A percentile compares a stretch with the other conserved stretches of the same genome.
Conservation (phyloP, 2,797 vertebrate species). For the Etheostoma perlongum region DNA sequence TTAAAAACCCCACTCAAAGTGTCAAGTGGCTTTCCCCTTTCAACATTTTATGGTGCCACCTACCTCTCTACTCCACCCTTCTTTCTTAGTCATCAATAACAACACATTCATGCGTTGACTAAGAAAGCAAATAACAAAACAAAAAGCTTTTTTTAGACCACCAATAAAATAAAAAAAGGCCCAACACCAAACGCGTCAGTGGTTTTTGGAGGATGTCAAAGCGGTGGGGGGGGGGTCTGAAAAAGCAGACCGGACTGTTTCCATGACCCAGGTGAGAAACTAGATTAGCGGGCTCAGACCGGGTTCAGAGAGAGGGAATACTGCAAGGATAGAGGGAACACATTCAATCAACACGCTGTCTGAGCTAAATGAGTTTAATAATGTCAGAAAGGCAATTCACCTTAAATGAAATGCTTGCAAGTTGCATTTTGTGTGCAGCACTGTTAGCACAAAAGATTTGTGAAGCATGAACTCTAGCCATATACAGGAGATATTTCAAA, state of each 20-base stretch:
- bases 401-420: constrained; percentile 49
- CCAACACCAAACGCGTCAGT: constrained; percentile 31
- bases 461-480: constrained; percentile 27
- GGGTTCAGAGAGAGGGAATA: constrained; percentile 39
- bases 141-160: constrained; percentile 68
- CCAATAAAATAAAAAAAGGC: constrained; percentile 60
- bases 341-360: constrained; percentile 60
- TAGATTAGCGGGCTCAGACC: constrained; percentile 42
- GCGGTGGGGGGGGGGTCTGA: background rate
- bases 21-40: constrained; percentile 56
- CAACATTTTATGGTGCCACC: constrained; percentile 44
- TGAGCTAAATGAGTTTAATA: constrained; percentile 66
- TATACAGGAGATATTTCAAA: constrained; percentile 15
- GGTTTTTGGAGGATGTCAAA: constrained; percentile 31
- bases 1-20: constrained; percentile 66
- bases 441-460: constrained; percentile 36
- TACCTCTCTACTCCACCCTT: constrained; percentile 29
- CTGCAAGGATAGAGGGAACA: constrained; percentile 37
- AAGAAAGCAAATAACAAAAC: constrained; percentile 61
- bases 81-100: constrained; percentile 80
- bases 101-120: constrained; percentile 65
- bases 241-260: constrained; percentile 45
- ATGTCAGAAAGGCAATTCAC: constrained; percentile 66
- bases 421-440: constrained; percentile 32
- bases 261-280: constrained; percentile 36